These are phyloP conservation scores for Ceyx cyanopectus DNA, from an alignment of 2,113 vertebrate species.

Conservation along the genomic window DNA sequence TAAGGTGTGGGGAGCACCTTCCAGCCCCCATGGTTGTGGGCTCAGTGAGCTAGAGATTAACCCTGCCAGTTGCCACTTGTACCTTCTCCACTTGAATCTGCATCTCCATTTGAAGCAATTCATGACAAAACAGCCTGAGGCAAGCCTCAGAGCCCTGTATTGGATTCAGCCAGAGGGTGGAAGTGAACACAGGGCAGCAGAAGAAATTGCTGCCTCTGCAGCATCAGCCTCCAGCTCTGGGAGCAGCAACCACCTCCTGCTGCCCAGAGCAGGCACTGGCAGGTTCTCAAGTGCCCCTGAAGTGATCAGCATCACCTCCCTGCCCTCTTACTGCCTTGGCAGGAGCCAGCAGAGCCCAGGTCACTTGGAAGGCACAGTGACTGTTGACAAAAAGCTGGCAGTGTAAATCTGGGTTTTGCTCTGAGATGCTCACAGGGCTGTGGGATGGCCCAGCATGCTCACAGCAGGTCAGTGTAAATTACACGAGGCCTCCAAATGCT, in stretches of 20 bases:
- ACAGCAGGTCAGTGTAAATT: background rate
- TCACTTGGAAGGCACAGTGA: background rate
- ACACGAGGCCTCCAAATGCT: background rate
- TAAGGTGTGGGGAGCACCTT: background rate
- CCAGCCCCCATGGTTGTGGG: background rate
- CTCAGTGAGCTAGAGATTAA: background rate
- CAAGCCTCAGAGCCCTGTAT: background rate
- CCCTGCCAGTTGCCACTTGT: background rate
- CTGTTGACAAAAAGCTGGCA: background rate
- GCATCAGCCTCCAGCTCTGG: background rate
- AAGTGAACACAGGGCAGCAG: rapidly evolving
- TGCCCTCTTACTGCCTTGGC: background rate
- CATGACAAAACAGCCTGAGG: background rate
- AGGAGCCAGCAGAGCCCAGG: background rate
- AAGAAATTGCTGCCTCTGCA: background rate
- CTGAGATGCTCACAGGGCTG: background rate
- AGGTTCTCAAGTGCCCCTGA: background rate
- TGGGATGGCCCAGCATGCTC: background rate
- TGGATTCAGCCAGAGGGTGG: background rate
- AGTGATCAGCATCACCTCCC: background rate
- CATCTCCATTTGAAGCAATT: background rate
- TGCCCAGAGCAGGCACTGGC: background rate
- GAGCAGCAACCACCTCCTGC: rapidly evolving
- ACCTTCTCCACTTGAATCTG: background rate
- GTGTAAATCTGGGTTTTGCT: background rate